Evolutionary conservation across 2,797 vertebrate species (phyloP), one percentile per base, ranked within the genome.

Genomic region (Enoplosus armatus): DNA sequence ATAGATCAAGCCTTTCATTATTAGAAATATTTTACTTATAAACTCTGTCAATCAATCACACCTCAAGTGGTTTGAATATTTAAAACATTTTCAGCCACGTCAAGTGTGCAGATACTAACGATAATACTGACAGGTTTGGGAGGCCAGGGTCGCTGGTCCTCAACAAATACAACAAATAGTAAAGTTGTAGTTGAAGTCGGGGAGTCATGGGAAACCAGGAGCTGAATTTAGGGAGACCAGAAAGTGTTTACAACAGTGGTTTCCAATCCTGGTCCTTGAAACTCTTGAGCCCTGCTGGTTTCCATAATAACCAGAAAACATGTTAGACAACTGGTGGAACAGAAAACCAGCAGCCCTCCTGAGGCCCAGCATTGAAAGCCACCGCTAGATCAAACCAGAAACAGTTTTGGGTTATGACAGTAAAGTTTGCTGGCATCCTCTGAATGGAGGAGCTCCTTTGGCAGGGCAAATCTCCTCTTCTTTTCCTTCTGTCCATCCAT

Each of bases 401-500:
- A 81, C 73, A 84, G 84, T 61, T 85, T 88, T 59, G 86, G 79
- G 76, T 79, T 68, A 48, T 87, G 83, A 90, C 86, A 72, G 78
- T 91, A 90, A 94, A 95, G 95, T 96, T 97, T 96, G 95, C 95
- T 96, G 96, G 96, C 93, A 97, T 98, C 97, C 97, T 97, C 94
- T 95, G 91, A 95, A 96, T 96, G 96, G 96, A 97, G 96, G 83
- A 77, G 75, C 93, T 96, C 96, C 97, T 98, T 97, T 98, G 97
- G 97, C 97, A 96, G 97, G 97, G 95, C 94, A 96, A 96, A 95
- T 95, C 95, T 97, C 96, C 95, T 96, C 94, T 85, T 90, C 83
- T 90, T 78, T 80, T 88, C 80, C 80, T 82, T 96, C 95, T 93
- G 94, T 95, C 90, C 91, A 94, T 96, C 94, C 91, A 94, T 96